Evolutionary conservation across 2,888 invertebrate species (phyloP), one percentile per base, ranked within the genome.

Genomic region (Lepidocyrtinus sp.): DNA sequence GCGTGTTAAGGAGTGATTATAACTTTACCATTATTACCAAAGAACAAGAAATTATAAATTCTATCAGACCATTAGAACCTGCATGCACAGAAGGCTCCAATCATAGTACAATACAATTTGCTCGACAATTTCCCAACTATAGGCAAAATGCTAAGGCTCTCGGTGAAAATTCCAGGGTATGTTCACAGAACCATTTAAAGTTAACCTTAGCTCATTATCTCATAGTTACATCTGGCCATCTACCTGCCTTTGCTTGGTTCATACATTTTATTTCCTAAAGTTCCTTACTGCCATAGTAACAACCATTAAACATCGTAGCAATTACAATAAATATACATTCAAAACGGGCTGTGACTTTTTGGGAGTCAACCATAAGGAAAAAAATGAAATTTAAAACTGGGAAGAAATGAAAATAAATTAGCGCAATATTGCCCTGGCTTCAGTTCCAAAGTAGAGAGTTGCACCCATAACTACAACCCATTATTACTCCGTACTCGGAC

Each of bases 401-500:
- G 5, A 36, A 36, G 5, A 36, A 36, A 36, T 19, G 25, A 25
- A 59, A 59, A 74, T 74, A 74, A 74, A 74, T 74, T 74, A 74
- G 46, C 45, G 65, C 26, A 59, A 36, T 36, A 12, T n/a, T 36
- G 36, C 12, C 5, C 5, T 36, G 36, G 36, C n/a, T n/a, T n/a
- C n/a, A n/a, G n/a, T n/a, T n/a, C n/a, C n/a, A n/a, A n/a, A 36
- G 36, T 36, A 12, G 36, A 36, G 12, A 65, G 65, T 74, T 74
- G 73, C 73, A 74, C 73, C 73, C 73, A 65, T 50, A 24, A 25
- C 17, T 64, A 64, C 26, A 46, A 15, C 46, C 26, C 64, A 63
- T 25, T 45, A 22, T 15, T 50, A 73, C 55, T 65, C 73, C 73
- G 65, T 74, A 74, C 65, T 74, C 22, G 73, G 73, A 55, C 26